Evolutionary conservation across 2,888 invertebrate species (phyloP), one percentile per base, ranked within the genome.

Genomic region (Latheticus oryzae): DNA sequence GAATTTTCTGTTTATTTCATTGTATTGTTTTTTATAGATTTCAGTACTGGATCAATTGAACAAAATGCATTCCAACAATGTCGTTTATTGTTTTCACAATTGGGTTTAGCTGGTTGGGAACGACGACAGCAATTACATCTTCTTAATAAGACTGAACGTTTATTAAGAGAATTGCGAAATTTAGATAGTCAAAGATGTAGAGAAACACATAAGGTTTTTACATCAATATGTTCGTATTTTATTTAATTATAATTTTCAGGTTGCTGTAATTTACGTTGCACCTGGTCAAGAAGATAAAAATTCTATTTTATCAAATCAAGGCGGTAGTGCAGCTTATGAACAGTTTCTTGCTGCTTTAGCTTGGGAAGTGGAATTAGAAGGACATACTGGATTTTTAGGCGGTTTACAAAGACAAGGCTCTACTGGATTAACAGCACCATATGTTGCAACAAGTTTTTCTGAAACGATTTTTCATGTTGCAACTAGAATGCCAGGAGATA

Each of bases 381-480:
- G 89, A 3, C 99, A 99, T 78, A 92, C 92, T 43, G 97, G 97
- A 1, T 98, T 98, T 79, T 82, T 93, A 61, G 98, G 98, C 2
- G 98, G 98, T 0, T 80, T 98, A 55, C 91, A 94, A 24, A 86
- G 91, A n/a, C 93, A 92, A 62, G 92, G 92, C 30, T 89, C 91
- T 12, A 91, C 90, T n/a, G 97, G 97, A 0, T 87, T 90, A 35
- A 94, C 94, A 11, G 95, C 97, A 3, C 97, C 97, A 0, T 99
- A 99, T 79, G 90, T 89, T 74, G 95, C 97, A 17, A 94, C 94
- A 2, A 93, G 96, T 47, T 95, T 95, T 61, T 83, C 91, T 1
- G 98, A 99, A 82, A 91, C 93, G 48, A 87, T 99, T 65, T 99
- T 96, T 81, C 99, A 99, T 80, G 98, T 99, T 38, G 93, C 97